Conservation (phyloP, 2,113 vertebrate genomes). For the Phainopepla nitens region DNA sequence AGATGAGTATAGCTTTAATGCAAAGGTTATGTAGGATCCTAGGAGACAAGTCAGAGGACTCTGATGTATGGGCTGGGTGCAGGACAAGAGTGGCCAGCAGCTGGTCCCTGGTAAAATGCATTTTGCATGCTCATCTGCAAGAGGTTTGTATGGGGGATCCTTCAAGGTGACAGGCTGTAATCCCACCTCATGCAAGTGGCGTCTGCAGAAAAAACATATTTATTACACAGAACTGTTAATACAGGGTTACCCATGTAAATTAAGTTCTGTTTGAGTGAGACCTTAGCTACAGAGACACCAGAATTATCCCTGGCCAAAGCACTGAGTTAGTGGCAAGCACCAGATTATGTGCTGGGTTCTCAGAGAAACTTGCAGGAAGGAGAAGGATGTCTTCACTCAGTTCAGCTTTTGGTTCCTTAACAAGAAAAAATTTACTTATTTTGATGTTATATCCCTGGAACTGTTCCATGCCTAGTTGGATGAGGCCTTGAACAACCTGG, state of each 20-base stretch:
- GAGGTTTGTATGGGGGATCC: background rate
- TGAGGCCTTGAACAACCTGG: background rate
- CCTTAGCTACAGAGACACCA: background rate
- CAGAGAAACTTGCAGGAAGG: background rate
- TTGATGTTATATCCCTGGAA: background rate
- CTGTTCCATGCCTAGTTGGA: background rate
- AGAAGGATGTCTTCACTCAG: background rate
- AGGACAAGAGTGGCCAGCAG: background rate
- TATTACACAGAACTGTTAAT: background rate
- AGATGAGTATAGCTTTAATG: background rate
- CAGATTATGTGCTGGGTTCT: background rate
- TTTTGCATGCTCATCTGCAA: background rate
- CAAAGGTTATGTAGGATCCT: too few species aligned
- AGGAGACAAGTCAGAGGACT: background rate
- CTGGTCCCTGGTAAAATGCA: background rate
- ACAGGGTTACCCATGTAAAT: accelerated
- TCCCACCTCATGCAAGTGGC: accelerated
- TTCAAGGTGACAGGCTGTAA: background rate
- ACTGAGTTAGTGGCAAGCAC: background rate
- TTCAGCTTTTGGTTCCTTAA: background rate
- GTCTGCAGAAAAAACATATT: background rate
- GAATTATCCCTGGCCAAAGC: background rate
- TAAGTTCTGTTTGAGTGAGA: background rate
- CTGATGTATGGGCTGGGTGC: background rate
- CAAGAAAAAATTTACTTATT: background rate